Conservation (phyloP, 2,888 invertebrate species). For the Gryllus longicercus region DNA sequence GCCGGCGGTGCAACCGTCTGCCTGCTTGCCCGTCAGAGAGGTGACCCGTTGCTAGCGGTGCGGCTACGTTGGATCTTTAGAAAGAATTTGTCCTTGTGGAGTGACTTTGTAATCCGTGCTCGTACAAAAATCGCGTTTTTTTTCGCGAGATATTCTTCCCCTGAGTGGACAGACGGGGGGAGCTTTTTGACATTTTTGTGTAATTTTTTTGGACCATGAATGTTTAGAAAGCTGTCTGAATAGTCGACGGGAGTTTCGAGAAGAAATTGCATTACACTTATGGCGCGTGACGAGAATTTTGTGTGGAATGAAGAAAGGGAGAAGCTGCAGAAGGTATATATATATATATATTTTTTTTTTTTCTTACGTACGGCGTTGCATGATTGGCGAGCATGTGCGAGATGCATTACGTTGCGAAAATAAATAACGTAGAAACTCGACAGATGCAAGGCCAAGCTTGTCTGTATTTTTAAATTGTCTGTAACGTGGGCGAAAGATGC, state of each 20-base stretch:
- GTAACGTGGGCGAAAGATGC: too few relatives aligned
- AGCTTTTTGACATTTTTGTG: not conserved
- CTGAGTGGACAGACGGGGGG: not conserved
- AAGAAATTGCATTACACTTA: not conserved
- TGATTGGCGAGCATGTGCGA: too few relatives aligned
- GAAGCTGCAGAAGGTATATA: not conserved
- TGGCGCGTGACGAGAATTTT: constrained; percentile 5
- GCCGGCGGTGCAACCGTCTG: not conserved
- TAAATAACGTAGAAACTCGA: too few relatives aligned
- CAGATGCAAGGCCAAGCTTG: too few relatives aligned
- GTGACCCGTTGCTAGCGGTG: too few relatives aligned
- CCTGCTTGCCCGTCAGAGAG: too few relatives aligned
- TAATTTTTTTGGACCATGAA: not conserved
- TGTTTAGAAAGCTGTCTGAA: not conserved
- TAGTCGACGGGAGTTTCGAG: not conserved
- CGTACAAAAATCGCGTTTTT: not conserved
- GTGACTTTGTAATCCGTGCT: not conserved
- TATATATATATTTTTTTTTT: too few relatives aligned
- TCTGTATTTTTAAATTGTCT: too few relatives aligned
- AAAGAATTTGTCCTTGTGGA: not conserved
- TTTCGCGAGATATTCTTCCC: not conserved
- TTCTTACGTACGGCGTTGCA: too few relatives aligned
- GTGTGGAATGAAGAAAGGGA: constrained; percentile 17
- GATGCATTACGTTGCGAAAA: too few relatives aligned
- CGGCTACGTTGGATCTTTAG: too few relatives aligned